Evolutionary conservation across 2,888 invertebrate species (phyloP), one percentile per base, ranked within the genome.

Genomic region (Ichneumoninae sp.): DNA sequence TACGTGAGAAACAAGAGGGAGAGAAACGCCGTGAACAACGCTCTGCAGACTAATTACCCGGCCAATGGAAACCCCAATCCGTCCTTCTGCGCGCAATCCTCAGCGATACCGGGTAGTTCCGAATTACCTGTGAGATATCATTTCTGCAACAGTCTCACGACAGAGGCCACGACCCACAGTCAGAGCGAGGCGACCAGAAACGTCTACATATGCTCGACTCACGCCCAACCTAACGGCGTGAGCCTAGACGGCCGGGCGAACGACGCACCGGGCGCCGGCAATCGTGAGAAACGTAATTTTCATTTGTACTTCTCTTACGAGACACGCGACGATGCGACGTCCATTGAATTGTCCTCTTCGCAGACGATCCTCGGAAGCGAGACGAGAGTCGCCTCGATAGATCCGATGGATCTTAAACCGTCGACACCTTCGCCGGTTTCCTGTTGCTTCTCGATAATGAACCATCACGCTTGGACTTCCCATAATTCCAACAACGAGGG

Each of bases 1-100:
- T 98, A 98, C 93, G 97, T 98, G 77, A 94, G 96, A 1, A 91
- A 88, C 19, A 92, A 92, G 52, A 88, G 93, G 1, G 90, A 91
- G 70, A 89, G 89, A n/a, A 88, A 88, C 47, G 40, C 84, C 8
- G 71, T 66, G 4, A 84, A 83, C 40, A 86, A 84, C 68, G 76
- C 72, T 3, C 74, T 65, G 5, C 84, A 57, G 60, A 79, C 66
- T 1, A 85, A 83, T 68, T 84, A 33, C 10, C 8, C 86, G 22
- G 33, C 81, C 0, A 76, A 81, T 8, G 36, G 68, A 7, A n/a
- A 65, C 6, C 30, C 74, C 10, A 80, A 80, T 57, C 69, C 77
- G 0, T 69, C 80, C 26, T 85, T 78, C 47, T 87, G 85, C 52
- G 68, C 54, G 4, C 75, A 71, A 65, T 68, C 65, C 40, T 57